A percentile compares a stretch with the other conserved stretches of the same genome.
Conservation (phyloP, 2,797 vertebrate genomes). For the Ctenosaura bakeri region DNA sequence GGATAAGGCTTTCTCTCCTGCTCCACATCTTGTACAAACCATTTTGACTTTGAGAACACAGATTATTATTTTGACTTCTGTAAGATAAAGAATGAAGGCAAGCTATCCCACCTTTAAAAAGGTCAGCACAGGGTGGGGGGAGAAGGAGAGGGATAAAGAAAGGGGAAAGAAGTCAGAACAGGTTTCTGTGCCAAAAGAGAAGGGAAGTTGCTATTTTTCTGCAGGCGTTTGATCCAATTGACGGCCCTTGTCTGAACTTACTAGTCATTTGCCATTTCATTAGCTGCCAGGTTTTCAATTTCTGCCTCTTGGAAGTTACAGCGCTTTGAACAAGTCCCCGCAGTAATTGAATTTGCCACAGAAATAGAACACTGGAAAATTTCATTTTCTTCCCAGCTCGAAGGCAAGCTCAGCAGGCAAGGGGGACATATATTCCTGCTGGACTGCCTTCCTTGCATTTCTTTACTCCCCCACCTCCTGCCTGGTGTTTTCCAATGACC, state of each 20-base stretch:
- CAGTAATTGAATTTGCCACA: slow-evolving; percentile 99
- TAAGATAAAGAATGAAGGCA: slow-evolving; percentile 44
- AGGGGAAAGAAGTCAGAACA: background rate
- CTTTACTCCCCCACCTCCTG: slow-evolving; percentile 41
- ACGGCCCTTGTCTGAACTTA: slow-evolving; percentile 85
- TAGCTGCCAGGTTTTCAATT: slow-evolving; percentile 97
- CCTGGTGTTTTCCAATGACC: slow-evolving; percentile 52
- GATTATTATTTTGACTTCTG: slow-evolving; percentile 62
- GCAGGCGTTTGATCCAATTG: slow-evolving; percentile 80
- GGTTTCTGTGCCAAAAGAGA: slow-evolving; percentile 61
- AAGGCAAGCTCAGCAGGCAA: slow-evolving; percentile 77
- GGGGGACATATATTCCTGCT: slow-evolving; percentile 65
- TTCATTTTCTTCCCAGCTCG: slow-evolving; percentile 92
- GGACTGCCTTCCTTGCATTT: slow-evolving; percentile 50
- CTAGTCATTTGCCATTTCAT: slow-evolving; percentile 95
- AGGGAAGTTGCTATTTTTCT: slow-evolving; percentile 76
- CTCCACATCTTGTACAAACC: background rate
- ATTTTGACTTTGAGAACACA: too few species aligned
- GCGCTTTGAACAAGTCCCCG: slow-evolving; percentile 95
- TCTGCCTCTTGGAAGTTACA: slow-evolving; percentile 96
- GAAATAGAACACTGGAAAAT: slow-evolving; percentile 98
- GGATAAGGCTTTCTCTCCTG: too few species aligned
- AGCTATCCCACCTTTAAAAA: slow-evolving; percentile 27
- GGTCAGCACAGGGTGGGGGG: background rate
- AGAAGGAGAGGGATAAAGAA: background rate